Conservation (phyloP, 1,140 invertebrate genomes). For the Dryas iulia region DNA sequence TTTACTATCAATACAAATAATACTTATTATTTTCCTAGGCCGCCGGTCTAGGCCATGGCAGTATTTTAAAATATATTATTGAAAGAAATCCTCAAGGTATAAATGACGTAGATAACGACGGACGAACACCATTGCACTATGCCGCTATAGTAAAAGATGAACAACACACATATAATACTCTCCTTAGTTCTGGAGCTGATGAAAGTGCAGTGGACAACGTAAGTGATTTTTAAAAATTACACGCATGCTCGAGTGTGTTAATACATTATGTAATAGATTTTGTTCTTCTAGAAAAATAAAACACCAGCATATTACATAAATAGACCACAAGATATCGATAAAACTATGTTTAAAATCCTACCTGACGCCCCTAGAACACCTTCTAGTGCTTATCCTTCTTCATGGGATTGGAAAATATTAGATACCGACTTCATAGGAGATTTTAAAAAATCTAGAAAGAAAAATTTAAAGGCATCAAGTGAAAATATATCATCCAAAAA, state of each 20-base stretch:
- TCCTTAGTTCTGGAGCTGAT: conserved; percentile 88
- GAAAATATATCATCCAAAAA: conserved; percentile 75
- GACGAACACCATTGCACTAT: conserved; percentile 95
- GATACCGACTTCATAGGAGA: conserved; percentile 73
- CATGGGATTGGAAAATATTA: conserved; percentile 88
- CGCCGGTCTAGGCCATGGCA: conserved; percentile 87
- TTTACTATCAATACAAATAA: background rate
- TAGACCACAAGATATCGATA: conserved; percentile 87
- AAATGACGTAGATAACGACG: conserved; percentile 87
- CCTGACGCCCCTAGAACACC: conserved; percentile 90
- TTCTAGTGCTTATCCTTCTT: conserved; percentile 83
- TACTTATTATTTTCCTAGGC: conserved; percentile 81
- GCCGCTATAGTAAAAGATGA: conserved; percentile 88
- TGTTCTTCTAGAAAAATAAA: conserved; percentile 87
- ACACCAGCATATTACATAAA: conserved; percentile 89
- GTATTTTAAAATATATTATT: conserved; percentile 87
- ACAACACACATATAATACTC: conserved; percentile 86
- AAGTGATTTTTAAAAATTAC: conserved; percentile 58
- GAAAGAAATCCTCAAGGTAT: conserved; percentile 85
- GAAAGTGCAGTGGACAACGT: conserved; percentile 91
- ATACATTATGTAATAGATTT: background rate
- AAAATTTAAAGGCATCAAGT: conserved; percentile 65
- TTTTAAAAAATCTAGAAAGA: conserved; percentile 66
- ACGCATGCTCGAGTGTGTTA: background rate
- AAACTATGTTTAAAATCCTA: conserved; percentile 83